phyloP scores from a whole-genome alignment of 2,888 invertebrate genomes.

The Hyles lineata region DNA sequence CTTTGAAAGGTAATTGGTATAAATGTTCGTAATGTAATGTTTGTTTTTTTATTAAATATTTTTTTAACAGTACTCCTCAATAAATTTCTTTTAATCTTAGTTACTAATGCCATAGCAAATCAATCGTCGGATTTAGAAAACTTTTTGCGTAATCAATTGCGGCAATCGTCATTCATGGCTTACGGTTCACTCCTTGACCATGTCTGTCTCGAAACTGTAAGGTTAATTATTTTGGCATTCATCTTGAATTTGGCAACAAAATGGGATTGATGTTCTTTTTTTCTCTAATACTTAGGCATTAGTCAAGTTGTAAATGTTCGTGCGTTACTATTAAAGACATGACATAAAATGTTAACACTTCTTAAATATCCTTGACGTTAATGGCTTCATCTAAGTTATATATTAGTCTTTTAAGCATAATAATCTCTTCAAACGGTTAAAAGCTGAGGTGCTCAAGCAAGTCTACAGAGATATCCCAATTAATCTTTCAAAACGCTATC shows the following conservation, averaged over 20 bases:
- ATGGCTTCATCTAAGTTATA: too few relatives aligned
- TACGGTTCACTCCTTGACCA: slow-evolving; percentile 20
- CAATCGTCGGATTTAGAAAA: slow-evolving; percentile 15
- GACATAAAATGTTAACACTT: not conserved
- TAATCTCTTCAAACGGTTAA: too few relatives aligned
- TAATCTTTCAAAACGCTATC: not conserved
- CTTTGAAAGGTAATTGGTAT: not conserved
- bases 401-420: too few relatives aligned
- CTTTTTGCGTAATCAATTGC: slow-evolving; percentile 26
- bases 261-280: slow-evolving; percentile 2
- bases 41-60: not conserved
- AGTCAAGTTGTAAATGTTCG: not conserved
- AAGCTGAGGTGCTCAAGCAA: not conserved
- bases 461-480: not conserved
- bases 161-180: slow-evolving; percentile 26
- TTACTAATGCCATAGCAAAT: slow-evolving; percentile 12
- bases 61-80: not conserved
- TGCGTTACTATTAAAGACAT: not conserved
- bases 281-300: not conserved
- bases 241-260: slow-evolving; percentile 18
- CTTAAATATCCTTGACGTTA: too few relatives aligned
- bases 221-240: slow-evolving; percentile 17
- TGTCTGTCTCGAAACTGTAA: slow-evolving; percentile 7
- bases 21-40: not conserved
- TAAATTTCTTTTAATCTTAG: not conserved